phyloP scores from a whole-genome alignment of 2,888 invertebrate species.

The Gastrophysa polygoni region DNA sequence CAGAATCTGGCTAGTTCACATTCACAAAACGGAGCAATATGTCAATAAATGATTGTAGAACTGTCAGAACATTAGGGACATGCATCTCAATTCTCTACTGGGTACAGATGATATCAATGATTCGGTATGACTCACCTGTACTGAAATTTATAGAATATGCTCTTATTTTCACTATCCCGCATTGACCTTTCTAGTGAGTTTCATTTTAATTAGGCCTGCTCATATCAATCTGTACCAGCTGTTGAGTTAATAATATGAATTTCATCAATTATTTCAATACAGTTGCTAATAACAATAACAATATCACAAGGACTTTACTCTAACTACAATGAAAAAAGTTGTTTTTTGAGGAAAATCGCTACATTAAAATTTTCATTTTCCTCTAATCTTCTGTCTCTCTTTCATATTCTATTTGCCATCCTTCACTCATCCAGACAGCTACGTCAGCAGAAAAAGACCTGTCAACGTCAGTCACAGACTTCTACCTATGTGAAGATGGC shows the following conservation, averaged over 20 bases:
- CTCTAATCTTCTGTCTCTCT: neutral
- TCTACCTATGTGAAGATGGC: too few species aligned
- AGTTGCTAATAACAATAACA: neutral
- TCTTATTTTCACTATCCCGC: slow-evolving; percentile 31
- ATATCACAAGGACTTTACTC: neutral
- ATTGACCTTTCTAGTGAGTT: slow-evolving; percentile 34
- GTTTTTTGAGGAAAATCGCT: neutral
- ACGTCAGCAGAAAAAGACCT: neutral
- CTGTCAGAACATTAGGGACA: too few species aligned
- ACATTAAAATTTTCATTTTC: neutral
- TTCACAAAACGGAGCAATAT: slow-evolving; percentile 14
- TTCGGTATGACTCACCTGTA: too few species aligned
- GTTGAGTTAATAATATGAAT: neutral
- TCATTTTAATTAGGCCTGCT: slow-evolving; percentile 26
- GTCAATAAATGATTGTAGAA: slow-evolving; percentile 3
- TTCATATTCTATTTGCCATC: too few species aligned
- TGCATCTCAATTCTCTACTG: too few species aligned
- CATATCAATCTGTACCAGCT: slow-evolving; percentile 6
- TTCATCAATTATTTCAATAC: neutral
- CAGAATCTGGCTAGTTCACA: too few species aligned
- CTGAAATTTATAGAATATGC: too few species aligned
- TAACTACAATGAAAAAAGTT: neutral
- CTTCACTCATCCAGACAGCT: neutral
- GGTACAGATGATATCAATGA: too few species aligned
- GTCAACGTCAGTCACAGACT: too few species aligned